Conservation (phyloP, 2,113 vertebrate genomes). For the Canis aureus region DNA sequence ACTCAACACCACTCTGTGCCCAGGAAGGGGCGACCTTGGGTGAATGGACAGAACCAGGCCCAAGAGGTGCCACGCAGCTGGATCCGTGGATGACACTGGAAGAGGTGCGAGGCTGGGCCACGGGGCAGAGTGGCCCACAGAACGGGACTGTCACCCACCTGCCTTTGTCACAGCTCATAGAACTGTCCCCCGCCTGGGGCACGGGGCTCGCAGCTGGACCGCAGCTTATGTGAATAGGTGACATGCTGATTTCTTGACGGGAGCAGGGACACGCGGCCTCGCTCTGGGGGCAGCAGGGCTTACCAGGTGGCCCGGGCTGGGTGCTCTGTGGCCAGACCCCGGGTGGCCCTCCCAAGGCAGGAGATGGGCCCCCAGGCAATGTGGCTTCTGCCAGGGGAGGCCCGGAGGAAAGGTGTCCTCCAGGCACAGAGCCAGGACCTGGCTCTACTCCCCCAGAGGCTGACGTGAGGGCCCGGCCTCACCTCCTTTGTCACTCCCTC, state of each 20-base stretch:
- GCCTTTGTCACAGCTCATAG: not conserved
- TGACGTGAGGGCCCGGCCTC: not conserved
- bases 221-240: not conserved
- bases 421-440: not conserved
- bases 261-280: not conserved
- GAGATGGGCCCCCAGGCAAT: rapidly evolving
- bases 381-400: not conserved
- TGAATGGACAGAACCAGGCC: no score
- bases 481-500: not conserved
- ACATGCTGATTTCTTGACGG: not conserved
- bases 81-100: not conserved
- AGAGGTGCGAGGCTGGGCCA: not conserved
- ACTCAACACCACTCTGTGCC: rapidly evolving
- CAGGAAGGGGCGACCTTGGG: not conserved
- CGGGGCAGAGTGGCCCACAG: not conserved
- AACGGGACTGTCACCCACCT: not conserved
- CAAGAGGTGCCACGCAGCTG: not conserved
- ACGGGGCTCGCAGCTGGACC: not conserved
- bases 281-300: not conserved
- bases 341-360: not conserved
- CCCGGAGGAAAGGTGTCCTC: not conserved
- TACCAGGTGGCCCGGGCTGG: not conserved
- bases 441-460: not conserved
- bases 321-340: not conserved
- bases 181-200: not conserved